Evolutionary conservation across 2,113 vertebrate genomes (phyloP).

Genomic region (Antechinus flavipes): DNA sequence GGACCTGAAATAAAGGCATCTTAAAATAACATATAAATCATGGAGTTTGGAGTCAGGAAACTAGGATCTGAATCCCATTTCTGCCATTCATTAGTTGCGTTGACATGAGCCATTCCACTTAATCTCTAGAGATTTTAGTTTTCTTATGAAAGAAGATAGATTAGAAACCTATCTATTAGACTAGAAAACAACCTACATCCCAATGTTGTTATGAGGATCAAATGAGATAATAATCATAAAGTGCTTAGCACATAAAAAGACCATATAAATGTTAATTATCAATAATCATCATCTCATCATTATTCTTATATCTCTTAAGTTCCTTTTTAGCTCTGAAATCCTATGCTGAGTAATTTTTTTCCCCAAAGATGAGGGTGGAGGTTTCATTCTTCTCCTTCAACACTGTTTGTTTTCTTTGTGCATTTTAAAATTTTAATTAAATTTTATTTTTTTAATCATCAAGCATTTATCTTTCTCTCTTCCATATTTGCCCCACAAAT

Average conservation of each 20-base stretch:
- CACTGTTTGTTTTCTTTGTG: background rate
- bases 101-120: too few species aligned
- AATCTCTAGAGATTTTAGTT: too few species aligned
- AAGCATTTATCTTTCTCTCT: background rate
- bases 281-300: too few species aligned
- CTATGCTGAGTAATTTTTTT: background rate
- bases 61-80: background rate
- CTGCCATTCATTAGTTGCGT: background rate
- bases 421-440: background rate
- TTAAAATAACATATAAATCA: background rate
- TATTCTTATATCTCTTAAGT: background rate
- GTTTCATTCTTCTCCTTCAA: background rate
- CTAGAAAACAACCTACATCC: background rate
- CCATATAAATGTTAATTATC: too few species aligned
- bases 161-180: background rate
- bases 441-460: background rate
- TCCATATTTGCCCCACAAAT: background rate
- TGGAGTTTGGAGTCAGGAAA: background rate
- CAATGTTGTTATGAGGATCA: background rate
- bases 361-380: background rate
- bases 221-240: background rate
- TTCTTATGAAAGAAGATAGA: background rate
- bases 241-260: background rate
- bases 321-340: background rate
- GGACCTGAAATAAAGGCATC: background rate